These are phyloP conservation scores for Zalophus californianus DNA, from an alignment of 2,797 vertebrate species.

Conservation along the genomic window DNA sequence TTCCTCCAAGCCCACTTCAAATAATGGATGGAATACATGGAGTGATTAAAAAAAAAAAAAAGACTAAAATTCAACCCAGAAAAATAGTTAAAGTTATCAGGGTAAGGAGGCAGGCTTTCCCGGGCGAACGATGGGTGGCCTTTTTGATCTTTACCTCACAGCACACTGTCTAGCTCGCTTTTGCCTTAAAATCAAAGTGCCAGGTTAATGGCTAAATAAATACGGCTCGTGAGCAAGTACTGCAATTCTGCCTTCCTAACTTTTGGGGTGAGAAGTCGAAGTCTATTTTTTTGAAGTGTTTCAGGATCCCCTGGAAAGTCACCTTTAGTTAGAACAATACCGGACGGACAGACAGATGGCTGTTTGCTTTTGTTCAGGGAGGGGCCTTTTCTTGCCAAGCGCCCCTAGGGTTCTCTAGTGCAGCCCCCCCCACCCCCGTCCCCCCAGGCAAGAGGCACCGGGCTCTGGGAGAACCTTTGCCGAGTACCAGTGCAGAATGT, in stretches of 20 bases:
- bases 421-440: background rate
- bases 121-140: background rate
- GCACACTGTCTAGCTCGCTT: background rate
- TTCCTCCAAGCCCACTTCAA: background rate
- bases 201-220: conserved; percentile 54
- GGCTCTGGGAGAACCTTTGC: background rate
- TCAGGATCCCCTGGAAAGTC: background rate
- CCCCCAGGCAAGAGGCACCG: background rate
- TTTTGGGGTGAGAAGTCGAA: background rate
- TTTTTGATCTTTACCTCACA: conserved; percentile 24
- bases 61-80: background rate
- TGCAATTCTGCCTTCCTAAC: background rate
- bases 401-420: background rate
- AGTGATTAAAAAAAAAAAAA: background rate
- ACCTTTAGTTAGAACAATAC: background rate
- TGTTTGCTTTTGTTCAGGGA: background rate
- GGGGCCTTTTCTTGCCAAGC: background rate
- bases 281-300: background rate
- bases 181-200: conserved; percentile 62
- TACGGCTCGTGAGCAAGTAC: background rate
- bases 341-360: background rate
- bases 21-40: background rate
- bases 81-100: background rate
- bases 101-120: background rate
- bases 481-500: background rate